Evolutionary conservation across 2,888 invertebrate genomes (phyloP).

Genomic region (Watsonalla cultraria): DNA sequence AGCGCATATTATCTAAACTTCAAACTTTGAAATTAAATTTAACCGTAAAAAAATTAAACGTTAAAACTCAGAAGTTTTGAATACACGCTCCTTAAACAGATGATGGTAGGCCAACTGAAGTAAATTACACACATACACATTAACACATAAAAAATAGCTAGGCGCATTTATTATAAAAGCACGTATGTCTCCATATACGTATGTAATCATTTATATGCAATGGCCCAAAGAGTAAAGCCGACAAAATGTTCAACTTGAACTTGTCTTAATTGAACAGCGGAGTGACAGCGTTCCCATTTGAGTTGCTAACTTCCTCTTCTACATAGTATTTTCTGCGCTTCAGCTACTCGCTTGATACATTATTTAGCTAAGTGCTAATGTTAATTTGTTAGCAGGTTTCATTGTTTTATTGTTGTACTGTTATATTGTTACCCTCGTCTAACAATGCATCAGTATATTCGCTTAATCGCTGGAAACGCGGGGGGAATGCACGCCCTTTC

Average conservation of each 20-base stretch:
- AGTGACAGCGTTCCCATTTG: constrained; percentile 1
- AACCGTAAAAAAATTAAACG: too few species aligned
- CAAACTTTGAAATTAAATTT: too few species aligned
- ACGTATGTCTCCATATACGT: not conserved
- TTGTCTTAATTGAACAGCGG: constrained; percentile 1
- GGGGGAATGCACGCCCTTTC: too few species aligned
- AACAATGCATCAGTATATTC: not conserved
- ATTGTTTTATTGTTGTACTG: not conserved
- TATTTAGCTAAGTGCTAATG: constrained; percentile 26
- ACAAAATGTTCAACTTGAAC: not conserved
- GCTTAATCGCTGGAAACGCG: too few species aligned
- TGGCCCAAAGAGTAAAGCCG: not conserved
- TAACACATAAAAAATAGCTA: too few species aligned
- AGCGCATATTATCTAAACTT: too few species aligned
- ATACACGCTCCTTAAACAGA: too few species aligned
- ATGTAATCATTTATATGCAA: not conserved
- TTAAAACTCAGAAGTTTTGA: too few species aligned
- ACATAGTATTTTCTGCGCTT: not conserved
- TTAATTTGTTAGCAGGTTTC: constrained; percentile 18
- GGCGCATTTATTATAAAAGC: not conserved
- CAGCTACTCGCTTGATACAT: constrained; percentile 19
- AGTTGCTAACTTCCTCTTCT: constrained; percentile 9
- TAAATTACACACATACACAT: too few species aligned
- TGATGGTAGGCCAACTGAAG: too few species aligned
- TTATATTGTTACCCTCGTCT: not conserved